These are phyloP conservation scores for Ischnura elegans DNA, from an alignment of 2,888 invertebrate genomes.

Conservation along the genomic window DNA sequence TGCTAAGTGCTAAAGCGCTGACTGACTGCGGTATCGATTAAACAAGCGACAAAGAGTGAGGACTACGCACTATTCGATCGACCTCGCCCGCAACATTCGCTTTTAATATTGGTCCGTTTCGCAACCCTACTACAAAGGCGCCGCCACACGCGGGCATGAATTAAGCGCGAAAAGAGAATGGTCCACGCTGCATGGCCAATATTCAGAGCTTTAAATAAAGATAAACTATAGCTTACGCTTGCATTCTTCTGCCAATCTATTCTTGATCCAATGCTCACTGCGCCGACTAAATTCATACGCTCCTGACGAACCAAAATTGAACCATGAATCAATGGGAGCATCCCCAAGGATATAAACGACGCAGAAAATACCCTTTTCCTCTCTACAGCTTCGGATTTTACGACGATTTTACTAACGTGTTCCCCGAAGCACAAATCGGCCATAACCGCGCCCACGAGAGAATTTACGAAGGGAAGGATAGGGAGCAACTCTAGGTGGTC, in stretches of 20 bases:
- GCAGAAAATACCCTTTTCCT: constrained; percentile 35
- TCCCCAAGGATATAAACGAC: constrained; percentile 11
- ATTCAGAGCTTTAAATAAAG: background rate
- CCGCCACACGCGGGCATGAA: background rate
- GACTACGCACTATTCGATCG: too few species aligned
- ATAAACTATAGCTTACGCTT: background rate
- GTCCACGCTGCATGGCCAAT: background rate
- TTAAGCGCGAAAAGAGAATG: background rate
- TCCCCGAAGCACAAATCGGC: constrained; percentile 31
- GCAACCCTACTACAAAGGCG: background rate
- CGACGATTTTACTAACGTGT: constrained; percentile 14
- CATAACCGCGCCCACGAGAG: background rate
- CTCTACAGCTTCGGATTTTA: constrained; percentile 11
- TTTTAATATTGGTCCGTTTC: background rate
- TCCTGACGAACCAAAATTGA: constrained; percentile 21
- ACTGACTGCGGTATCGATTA: too few species aligned
- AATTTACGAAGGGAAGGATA: constrained; percentile 14
- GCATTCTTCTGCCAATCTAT: constrained; percentile 15
- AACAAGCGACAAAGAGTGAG: too few species aligned
- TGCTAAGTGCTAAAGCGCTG: too few species aligned
- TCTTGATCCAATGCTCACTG: background rate
- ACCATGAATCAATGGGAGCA: constrained; percentile 4
- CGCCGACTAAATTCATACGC: constrained; percentile 9
- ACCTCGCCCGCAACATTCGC: too few species aligned
- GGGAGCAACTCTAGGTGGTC: background rate